These are phyloP conservation scores for Eucera pruinosa DNA, from an alignment of 2,888 invertebrate species.

Conservation along the genomic window DNA sequence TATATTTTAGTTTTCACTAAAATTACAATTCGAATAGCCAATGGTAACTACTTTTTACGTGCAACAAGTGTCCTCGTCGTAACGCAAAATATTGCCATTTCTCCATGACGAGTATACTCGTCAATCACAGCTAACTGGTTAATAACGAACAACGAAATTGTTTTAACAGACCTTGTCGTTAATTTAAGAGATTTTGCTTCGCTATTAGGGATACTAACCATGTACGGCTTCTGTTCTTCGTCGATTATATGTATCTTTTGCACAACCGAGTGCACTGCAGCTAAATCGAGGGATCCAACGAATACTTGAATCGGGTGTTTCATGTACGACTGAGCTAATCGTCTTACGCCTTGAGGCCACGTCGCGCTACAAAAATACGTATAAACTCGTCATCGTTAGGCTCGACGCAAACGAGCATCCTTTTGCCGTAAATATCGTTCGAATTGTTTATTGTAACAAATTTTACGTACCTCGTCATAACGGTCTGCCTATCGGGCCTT, in stretches of 20 bases:
- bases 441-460: no score
- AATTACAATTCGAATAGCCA: no score
- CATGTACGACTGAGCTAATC: conserved; percentile 94
- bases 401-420: no score
- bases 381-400: no score
- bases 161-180: background rate
- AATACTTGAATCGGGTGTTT: conserved; percentile 95
- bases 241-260: conserved; percentile 91
- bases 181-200: background rate
- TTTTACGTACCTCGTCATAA: conserved; percentile 92
- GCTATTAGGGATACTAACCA: conserved; percentile 85
- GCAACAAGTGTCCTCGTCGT: no score
- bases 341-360: conserved; percentile 95
- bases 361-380: conserved; percentile 91
- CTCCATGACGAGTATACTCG: no score
- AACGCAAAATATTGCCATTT: no score
- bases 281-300: conserved; percentile 94
- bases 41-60: no score
- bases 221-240: conserved; percentile 89
- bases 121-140: no score
- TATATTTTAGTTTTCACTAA: no score
- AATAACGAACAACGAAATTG: no score
- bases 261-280: conserved; percentile 94
- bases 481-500: conserved; percentile 95
- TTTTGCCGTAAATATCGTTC: no score